These are phyloP conservation scores for Machimus rusticus DNA, from an alignment of 2,888 invertebrate species.

Conservation along the genomic window DNA sequence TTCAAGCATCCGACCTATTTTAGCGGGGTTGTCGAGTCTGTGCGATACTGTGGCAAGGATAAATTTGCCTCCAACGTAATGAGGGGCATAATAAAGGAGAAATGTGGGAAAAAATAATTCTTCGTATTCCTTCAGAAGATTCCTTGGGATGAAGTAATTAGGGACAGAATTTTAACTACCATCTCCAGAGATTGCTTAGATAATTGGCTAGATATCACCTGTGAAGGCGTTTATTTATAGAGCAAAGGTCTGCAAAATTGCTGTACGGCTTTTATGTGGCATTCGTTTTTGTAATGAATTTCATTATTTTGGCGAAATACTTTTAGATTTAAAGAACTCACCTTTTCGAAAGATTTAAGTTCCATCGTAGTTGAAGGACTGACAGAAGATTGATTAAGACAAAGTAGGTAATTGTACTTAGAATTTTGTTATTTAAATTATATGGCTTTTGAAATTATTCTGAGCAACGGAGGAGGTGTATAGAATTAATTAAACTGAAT, in stretches of 20 bases:
- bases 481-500: not conserved
- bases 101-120: conserved; percentile 6
- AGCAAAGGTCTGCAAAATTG: not conserved
- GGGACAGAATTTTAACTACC: not conserved
- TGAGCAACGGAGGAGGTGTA: not conserved
- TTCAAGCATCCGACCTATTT: not conserved
- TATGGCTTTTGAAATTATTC: not conserved
- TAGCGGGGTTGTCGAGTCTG: not conserved
- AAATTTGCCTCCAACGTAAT: not conserved
- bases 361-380: not conserved
- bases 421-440: not conserved
- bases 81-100: not conserved
- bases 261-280: not conserved
- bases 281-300: not conserved
- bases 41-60: not conserved
- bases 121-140: not conserved
- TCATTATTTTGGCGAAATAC: not conserved
- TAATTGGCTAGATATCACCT: conserved; percentile 11
- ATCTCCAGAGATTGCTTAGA: not conserved
- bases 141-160: conserved; percentile 2
- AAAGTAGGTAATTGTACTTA: not conserved
- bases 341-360: not conserved
- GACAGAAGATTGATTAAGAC: not conserved
- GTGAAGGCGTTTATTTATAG: not conserved
- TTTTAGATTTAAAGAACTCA: not conserved